A percentile compares a stretch with the other conserved stretches of the same genome.
phyloP scores from a whole-genome alignment of 2,797 vertebrate genomes.

The Sylvilagus floridanus region DNA sequence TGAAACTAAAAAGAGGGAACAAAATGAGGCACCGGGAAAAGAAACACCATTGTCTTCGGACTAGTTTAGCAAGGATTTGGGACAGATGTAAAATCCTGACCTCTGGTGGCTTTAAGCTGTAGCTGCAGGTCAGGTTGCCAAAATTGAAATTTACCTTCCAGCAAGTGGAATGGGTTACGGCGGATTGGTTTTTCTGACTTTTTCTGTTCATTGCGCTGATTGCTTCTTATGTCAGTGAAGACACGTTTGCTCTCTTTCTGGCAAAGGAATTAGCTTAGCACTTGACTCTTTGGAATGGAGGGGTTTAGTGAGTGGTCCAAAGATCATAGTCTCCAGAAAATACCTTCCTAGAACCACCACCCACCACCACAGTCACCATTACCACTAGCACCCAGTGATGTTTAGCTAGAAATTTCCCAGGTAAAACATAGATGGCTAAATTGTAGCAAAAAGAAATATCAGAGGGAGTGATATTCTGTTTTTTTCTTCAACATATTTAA shows the following conservation, averaged over 20 bases:
- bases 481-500: constrained; percentile 19
- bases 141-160: background rate
- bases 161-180: background rate
- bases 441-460: background rate
- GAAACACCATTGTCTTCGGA: background rate
- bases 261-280: constrained; percentile 17
- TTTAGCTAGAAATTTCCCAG: background rate
- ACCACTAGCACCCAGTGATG: background rate
- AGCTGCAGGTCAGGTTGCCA: background rate
- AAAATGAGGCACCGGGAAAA: background rate
- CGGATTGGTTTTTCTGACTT: background rate
- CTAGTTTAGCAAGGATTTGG: background rate
- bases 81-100: constrained; percentile 70
- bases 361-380: too few relatives aligned
- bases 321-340: background rate
- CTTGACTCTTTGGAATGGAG: background rate
- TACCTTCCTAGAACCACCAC: background rate
- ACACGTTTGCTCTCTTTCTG: background rate
- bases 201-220: background rate
- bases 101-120: constrained; percentile 71
- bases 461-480: background rate
- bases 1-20: background rate
- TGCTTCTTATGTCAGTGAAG: background rate
- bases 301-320: background rate
- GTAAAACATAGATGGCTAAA: background rate